These are phyloP conservation scores for Leptodactylus fallax DNA, from an alignment of 2,797 vertebrate genomes.

Conservation along the genomic window DNA sequence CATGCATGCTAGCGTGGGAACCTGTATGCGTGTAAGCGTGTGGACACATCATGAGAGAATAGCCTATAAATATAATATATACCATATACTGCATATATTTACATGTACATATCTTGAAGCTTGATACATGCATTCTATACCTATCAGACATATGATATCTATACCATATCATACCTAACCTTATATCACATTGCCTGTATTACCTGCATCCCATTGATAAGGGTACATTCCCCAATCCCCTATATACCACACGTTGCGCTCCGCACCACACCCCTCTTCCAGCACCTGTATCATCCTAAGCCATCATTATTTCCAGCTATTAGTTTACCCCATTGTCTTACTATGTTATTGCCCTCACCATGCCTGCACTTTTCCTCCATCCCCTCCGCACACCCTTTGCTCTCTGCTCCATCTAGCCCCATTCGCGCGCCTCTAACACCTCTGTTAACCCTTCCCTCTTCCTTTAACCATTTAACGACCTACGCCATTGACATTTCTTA, in stretches of 20 bases:
- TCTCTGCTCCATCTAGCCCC: not conserved
- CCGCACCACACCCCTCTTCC: constrained; percentile 14
- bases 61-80: not conserved
- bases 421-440: not conserved
- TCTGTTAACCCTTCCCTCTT: not conserved
- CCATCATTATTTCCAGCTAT: not conserved
- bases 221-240: not conserved
- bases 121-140: not conserved
- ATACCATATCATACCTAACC: not conserved
- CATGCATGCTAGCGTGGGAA: not conserved
- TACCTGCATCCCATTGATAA: not conserved
- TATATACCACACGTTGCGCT: not conserved
- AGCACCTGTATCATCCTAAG: not conserved
- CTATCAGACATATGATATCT: not conserved
- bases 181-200: not conserved
- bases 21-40: not conserved
- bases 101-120: not conserved
- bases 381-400: not conserved
- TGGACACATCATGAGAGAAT: not conserved
- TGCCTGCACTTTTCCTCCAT: not conserved
- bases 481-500: constrained; percentile 72
- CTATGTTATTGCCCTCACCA: not conserved
- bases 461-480: constrained; percentile 3
- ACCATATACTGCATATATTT: not conserved
- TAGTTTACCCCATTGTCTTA: not conserved